Evolutionary conservation across 1,140 invertebrate genomes (phyloP).

Genomic region (Tyrophagus putrescentiae): DNA sequence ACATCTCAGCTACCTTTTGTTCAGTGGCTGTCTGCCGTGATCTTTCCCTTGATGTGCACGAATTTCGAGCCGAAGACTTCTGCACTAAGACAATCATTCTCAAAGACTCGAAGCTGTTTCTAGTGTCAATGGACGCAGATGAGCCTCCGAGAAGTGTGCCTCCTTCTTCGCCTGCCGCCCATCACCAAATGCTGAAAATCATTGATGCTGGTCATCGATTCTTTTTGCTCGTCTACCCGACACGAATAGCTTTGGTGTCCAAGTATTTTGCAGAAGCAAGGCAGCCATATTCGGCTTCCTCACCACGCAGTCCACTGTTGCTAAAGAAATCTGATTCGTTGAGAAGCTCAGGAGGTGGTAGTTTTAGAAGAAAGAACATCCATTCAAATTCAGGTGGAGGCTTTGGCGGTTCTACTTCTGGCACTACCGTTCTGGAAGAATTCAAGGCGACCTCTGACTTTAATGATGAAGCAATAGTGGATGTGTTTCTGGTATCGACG

Average conservation of each 20-base stretch:
- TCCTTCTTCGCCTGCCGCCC: background rate
- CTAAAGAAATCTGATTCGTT: conserved; percentile 2
- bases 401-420: background rate
- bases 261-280: conserved; percentile 1
- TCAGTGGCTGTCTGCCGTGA: background rate
- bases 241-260: background rate
- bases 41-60: background rate
- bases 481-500: background rate
- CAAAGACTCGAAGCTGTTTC: background rate
- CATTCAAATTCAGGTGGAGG: background rate
- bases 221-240: background rate
- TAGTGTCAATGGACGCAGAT: background rate
- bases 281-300: background rate
- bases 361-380: background rate
- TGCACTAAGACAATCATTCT: background rate
- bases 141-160: background rate
- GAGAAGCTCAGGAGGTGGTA: background rate
- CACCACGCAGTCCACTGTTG: conserved; percentile 4
- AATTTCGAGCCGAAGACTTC: background rate
- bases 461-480: background rate
- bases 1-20: background rate
- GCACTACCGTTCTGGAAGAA: background rate
- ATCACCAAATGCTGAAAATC: background rate
- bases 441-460: no score
- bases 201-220: conserved; percentile 4